Base-by-base conservation (phyloP, 1,140 invertebrate species). In the Drosophila tsacasi region DNA sequence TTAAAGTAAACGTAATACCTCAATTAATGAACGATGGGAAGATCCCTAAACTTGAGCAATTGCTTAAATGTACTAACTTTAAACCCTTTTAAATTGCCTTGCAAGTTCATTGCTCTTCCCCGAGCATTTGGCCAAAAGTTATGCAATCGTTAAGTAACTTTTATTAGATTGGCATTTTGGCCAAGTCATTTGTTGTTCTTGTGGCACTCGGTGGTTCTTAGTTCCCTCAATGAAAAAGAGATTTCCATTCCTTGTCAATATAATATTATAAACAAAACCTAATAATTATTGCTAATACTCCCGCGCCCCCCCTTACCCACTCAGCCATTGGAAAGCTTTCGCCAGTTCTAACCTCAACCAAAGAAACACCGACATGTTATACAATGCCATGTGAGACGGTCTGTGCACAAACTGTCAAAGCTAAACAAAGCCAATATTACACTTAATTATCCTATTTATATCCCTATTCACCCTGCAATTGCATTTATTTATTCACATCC, bases 141-240 rank as follows among this genome's bases (percentile, higher is more conserved):
- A 90, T 90, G 84, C 84, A 89, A 89, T 76, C 52, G 68, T 84
- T 87, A 63, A 87, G 84, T 73, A 84, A 87, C 81, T 74, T 76
- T 10, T 61, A 44, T 66, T 42, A n/a, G 69, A 44, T 40, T 73
- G 25, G 17, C 40, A 57, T 21, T 62, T 76, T 83, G 71, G 76
- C 77, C 42, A 17, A 5, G 15, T 19, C 15, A 46, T 52, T 79
- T 79, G 66, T 67, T 76, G 35, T 81, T 37, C 42, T 59, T 50
- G 46, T 62, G 35, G 32, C 21, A 42, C 54, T 69, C 17, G 1
- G 4, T 35, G 21, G 9, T 13, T 21, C 21, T 30, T 3, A 35
- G 25, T 47, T 30, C 17, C 19, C 19, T 17, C 27, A 37, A 62
- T 55, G 32, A 23, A n/a, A n/a, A 17, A 13, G 5, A n/a, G 17